These are phyloP conservation scores for Eretmocerus hayati DNA, from an alignment of 2,888 invertebrate species.

Conservation along the genomic window DNA sequence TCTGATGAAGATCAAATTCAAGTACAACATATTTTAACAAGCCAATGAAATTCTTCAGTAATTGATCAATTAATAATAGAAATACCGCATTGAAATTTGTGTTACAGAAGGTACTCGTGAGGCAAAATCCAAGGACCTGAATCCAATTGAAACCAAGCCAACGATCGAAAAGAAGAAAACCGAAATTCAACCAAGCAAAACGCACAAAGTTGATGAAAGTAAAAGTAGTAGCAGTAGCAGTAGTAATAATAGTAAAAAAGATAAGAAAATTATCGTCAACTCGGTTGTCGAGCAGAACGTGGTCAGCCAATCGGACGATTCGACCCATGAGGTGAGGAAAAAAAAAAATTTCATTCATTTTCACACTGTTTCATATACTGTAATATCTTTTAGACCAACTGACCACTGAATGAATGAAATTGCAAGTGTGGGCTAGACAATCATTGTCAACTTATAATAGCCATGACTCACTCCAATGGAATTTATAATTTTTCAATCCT, in stretches of 20 bases:
- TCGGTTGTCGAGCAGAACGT: slow-evolving; percentile 37
- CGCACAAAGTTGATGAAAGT: too few species aligned
- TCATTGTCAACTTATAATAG: too few species aligned
- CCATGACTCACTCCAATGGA: background rate
- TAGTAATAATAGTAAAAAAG: slow-evolving; percentile 38
- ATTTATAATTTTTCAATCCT: background rate
- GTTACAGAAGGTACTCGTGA: slow-evolving; percentile 25
- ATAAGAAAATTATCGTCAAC: slow-evolving; percentile 35
- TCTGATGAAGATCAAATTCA: too few species aligned
- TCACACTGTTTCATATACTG: too few species aligned
- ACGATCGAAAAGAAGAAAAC: slow-evolving; percentile 31
- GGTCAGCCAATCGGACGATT: slow-evolving; percentile 22
- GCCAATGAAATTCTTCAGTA: too few species aligned
- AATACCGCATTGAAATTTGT: too few species aligned
- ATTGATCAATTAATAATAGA: too few species aligned
- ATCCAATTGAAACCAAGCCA: slow-evolving; percentile 40
- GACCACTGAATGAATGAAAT: too few species aligned
- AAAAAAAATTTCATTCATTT: too few species aligned
- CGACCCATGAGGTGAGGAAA: slow-evolving; percentile 28
- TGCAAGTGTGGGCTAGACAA: too few species aligned
- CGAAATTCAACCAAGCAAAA: slow-evolving; percentile 43
- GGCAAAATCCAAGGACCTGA: slow-evolving; percentile 25
- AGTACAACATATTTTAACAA: too few species aligned
- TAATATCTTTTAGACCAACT: too few species aligned
- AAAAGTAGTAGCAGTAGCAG: slow-evolving; percentile 27